These are phyloP conservation scores for Nannoperca obscura DNA, from an alignment of 2,797 vertebrate species.

Conservation along the genomic window DNA sequence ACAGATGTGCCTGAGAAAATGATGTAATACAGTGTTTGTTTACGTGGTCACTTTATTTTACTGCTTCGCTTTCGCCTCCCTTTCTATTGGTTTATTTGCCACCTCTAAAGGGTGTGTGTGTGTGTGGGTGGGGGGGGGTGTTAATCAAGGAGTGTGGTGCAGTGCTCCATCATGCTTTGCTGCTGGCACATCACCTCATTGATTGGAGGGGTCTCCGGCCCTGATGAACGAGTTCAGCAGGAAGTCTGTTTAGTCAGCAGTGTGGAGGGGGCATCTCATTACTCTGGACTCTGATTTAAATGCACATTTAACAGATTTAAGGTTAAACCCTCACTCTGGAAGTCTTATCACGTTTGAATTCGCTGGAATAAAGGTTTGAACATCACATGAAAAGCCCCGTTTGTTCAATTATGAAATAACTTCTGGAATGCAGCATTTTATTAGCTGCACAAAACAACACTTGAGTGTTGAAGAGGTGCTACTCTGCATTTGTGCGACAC, in stretches of 20 bases:
- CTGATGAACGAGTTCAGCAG: conserved; percentile 28
- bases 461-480: neutral
- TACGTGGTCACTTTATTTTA: neutral
- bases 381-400: neutral
- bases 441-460: conserved; percentile 11
- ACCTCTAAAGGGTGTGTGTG: conserved; percentile 1
- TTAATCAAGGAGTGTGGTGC: conserved; percentile 29
- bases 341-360: neutral
- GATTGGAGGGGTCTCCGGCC: conserved; percentile 45
- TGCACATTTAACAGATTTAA: conserved; percentile 14
- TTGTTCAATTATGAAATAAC: conserved; percentile 34
- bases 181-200: conserved; percentile 51
- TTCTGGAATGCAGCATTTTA: conserved; percentile 4
- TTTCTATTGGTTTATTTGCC: conserved; percentile 29
- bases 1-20: conserved; percentile 26
- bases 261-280: conserved; percentile 14
- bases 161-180: conserved; percentile 62
- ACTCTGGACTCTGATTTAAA: neutral
- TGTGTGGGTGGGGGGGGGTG: conserved; percentile 8
- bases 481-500: conserved; percentile 17
- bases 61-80: neutral
- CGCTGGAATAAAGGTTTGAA: neutral
- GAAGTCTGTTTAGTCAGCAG: conserved; percentile 65
- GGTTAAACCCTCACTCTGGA: neutral
- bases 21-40: conserved; percentile 26